These are phyloP conservation scores for Barnardius zonarius DNA, from an alignment of 2,113 vertebrate species.

Conservation along the genomic window DNA sequence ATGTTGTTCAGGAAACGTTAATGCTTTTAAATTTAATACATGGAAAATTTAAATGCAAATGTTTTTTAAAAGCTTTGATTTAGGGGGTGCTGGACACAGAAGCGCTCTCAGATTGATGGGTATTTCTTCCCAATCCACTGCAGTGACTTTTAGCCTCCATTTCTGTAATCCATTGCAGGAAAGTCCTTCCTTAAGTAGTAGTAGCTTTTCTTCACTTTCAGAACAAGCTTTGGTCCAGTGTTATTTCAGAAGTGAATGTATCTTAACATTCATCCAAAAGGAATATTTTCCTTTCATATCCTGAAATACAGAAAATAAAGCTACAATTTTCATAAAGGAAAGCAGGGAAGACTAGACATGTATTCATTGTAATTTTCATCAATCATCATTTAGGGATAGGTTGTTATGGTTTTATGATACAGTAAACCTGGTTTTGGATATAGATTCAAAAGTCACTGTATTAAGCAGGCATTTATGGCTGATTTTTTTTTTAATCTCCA, in stretches of 20 bases:
- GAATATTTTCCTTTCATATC: background rate
- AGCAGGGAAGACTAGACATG: background rate
- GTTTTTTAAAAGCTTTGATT: background rate
- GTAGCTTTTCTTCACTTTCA: background rate
- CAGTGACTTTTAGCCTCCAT: background rate
- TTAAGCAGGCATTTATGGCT: background rate
- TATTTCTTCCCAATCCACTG: background rate
- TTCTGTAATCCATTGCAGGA: background rate
- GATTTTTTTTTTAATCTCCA: background rate
- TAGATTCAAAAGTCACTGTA: background rate
- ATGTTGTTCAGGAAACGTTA: slow-evolving; percentile 13
- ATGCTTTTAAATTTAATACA: background rate
- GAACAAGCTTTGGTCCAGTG: background rate
- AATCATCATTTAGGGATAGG: background rate
- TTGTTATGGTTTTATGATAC: background rate
- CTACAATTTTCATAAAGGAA: background rate
- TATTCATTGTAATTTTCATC: background rate
- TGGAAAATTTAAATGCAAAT: slow-evolving; percentile 5
- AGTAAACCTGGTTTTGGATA: background rate
- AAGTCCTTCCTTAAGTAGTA: background rate
- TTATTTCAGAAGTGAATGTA: background rate
- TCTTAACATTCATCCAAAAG: background rate
- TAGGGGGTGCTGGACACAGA: background rate
- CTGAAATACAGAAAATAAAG: background rate
- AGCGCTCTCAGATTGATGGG: background rate